Base-by-base conservation (phyloP, 2,797 vertebrate genomes). In the Geotrypetes seraphini region DNA sequence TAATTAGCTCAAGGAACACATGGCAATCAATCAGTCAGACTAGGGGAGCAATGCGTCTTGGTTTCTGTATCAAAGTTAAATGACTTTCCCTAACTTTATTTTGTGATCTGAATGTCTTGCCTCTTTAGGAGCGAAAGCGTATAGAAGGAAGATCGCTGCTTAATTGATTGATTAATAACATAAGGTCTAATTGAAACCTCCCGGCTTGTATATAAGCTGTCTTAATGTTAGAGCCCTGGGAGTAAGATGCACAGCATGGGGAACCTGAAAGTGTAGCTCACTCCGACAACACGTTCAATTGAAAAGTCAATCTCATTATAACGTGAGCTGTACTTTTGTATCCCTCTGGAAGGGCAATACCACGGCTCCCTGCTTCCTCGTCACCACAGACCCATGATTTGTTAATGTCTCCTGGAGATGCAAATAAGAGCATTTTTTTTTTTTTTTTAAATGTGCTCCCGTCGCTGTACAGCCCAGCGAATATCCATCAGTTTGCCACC, bases 121-220 rank as follows among this genome's bases (percentile, higher is more conserved):
- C 65, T 75, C 70, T 53, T 77, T 71, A 74, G 28, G 64, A 61
- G 57, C 18, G 62, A 64, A 57, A 71, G 79, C 35, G 57, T 63
- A 68, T 64, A 62, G 64, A 59, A 46, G 33, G 7, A 61, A 59
- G 69, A 71, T 40, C 26, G 55, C 11, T 10, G 59, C 60, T 73
- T 79, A 76, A 77, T 76, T 72, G 74, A 77, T 78, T 78, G 72
- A 79, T 79, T 79, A 78, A 78, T 78, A 76, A 71, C 63, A 58
- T 67, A 60, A 66, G 61, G 47, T 56, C 65, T 73, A 74, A 79
- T 74, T 78, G 73, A 69, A 74, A 57, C 58, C 69, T 75, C 66
- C 66, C 65, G 66, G 71, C 58, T 72, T 53, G 63, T 45, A 39
- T 65, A 66, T 66, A 54, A 60, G 49, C 64, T 60, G 73, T 69